Base-by-base conservation (phyloP, 2,797 vertebrate species). In the Sylvia borin region DNA sequence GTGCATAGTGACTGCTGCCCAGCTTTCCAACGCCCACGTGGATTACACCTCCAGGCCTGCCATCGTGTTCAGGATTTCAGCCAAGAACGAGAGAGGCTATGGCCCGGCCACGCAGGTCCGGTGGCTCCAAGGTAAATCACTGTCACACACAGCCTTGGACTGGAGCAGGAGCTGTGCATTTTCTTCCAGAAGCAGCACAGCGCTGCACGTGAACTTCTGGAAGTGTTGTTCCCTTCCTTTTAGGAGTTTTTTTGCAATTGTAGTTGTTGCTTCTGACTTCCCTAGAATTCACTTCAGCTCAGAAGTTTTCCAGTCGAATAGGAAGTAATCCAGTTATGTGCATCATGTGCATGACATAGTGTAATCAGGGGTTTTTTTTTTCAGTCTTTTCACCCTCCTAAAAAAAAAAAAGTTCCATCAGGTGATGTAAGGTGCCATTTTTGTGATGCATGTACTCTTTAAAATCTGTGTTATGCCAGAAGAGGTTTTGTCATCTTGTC, bases 101-200 rank as follows among this genome's bases (percentile, higher is more conserved):
- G 99, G 99, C 72, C 99, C 99, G 0, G 99, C 99, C 7, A 99
- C 99, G 0, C 99, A 99, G 97, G 99, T 99, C 95, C 99, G 99
- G 96, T 99, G 99, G 99, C 98, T 99, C 60, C 99, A 99, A 98
- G 99, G 99, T 99, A 97, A 97, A 86, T 65, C 71, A 7, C 40
- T 84, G 94, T 13, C 60, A 67, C 67, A 24, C 0, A 1, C 34
- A 20, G 64, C 26, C 3, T 68, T 34, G 42, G 7, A 64, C 11
- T 6, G 36, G n/a, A 34, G 53, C 34, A 22, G 48, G 58, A 45
- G 64, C 42, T 57, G 55, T 29, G 29, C 51, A 1, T 51, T 51
- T 65, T 43, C 51, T 32, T 45, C n/a, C 60, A 45, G 55, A 57
- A 14, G 34, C 29, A 76, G 3, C 0, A 0, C 15, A 70, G 74